Conservation (phyloP, 2,113 vertebrate species). For the Campylomormyrus tamandua region DNA sequence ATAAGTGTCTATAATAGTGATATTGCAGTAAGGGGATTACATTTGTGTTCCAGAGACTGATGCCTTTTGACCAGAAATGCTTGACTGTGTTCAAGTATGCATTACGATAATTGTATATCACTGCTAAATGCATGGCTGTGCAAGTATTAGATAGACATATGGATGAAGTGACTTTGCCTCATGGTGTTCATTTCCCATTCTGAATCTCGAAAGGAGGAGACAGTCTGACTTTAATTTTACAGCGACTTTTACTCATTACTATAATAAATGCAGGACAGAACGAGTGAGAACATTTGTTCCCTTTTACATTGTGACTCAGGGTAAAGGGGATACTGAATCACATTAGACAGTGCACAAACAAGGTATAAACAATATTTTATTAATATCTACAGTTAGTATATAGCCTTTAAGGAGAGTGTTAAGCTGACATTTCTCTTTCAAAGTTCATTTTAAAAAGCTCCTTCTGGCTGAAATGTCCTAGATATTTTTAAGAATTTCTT, state of each 20-base stretch:
- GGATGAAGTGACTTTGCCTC: background rate
- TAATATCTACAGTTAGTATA: background rate
- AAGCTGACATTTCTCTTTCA: conserved; percentile 19
- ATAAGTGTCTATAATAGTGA: background rate
- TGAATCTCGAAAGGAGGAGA: background rate
- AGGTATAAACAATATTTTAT: background rate
- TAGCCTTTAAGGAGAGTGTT: background rate
- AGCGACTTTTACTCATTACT: background rate
- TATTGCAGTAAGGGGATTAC: background rate
- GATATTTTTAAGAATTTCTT: conserved; percentile 30
- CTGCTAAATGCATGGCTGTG: background rate
- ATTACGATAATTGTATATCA: background rate
- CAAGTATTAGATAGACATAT: background rate
- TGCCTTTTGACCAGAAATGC: background rate
- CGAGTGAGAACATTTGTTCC: background rate
- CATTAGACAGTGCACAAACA: background rate
- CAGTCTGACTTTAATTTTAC: background rate
- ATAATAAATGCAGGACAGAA: background rate
- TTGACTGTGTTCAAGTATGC: background rate
- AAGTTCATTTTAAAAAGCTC: conserved; percentile 20
- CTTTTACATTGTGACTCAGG: background rate
- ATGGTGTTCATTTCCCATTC: background rate
- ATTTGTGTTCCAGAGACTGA: background rate
- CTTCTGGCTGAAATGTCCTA: conserved; percentile 18
- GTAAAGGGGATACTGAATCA: background rate